These are phyloP conservation scores for Himalopsyche kuldschensis DNA, from an alignment of 2,888 invertebrate species.

Conservation along the genomic window DNA sequence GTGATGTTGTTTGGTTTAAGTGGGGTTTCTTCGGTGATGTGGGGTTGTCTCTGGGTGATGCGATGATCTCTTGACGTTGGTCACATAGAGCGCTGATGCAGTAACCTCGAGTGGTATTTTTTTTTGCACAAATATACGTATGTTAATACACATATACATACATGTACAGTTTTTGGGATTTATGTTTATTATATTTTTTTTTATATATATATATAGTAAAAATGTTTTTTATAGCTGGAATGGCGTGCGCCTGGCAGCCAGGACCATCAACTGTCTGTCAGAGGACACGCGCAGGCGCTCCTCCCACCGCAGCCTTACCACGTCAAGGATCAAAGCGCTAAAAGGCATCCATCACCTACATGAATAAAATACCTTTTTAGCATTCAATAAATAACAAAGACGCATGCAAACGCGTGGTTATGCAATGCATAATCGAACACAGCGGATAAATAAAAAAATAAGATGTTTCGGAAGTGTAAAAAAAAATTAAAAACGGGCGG, in stretches of 20 bases:
- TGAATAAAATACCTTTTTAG: background rate
- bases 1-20: no score
- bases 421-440: background rate
- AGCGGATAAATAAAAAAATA: background rate
- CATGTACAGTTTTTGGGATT: no score
- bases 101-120: no score
- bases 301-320: background rate
- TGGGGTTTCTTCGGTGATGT: no score
- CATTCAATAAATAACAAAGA: background rate
- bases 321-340: background rate
- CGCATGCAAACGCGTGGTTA: background rate
- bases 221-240: background rate
- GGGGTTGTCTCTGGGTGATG: no score
- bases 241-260: background rate
- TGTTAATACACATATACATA: no score
- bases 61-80: no score
- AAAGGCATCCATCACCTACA: background rate
- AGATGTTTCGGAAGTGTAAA: background rate
- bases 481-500: background rate
- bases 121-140: no score
- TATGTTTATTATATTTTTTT: no score
- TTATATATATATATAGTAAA: background rate
- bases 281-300: background rate
- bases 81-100: no score
- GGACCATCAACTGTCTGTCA: background rate